These are phyloP conservation scores for Seriola aureovittata DNA, from an alignment of 2,113 vertebrate species.

Conservation along the genomic window DNA sequence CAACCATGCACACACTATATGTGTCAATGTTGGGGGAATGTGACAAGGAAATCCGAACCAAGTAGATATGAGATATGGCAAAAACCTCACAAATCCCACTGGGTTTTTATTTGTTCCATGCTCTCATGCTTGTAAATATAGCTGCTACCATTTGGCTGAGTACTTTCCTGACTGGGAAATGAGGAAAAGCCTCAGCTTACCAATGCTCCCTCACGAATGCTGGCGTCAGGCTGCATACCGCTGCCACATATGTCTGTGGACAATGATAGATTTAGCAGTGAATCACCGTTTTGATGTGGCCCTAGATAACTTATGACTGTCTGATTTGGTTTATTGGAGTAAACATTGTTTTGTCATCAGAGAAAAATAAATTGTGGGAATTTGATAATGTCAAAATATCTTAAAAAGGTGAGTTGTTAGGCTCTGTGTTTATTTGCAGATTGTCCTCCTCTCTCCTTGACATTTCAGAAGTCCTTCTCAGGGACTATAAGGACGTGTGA, in stretches of 20 bases:
- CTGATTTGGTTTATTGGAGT: background rate
- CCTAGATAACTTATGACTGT: background rate
- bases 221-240: conserved; percentile 37
- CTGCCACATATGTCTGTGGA: conserved; percentile 41
- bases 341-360: conserved; percentile 1
- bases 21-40: conserved; percentile 34
- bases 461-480: conserved; percentile 26
- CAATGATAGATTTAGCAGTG: conserved; percentile 41
- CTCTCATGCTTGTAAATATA: conserved; percentile 66
- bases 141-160: conserved; percentile 39
- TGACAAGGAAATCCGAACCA: conserved; percentile 40
- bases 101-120: conserved; percentile 51
- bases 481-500: background rate
- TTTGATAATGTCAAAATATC: background rate
- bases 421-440: conserved; percentile 27
- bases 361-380: conserved; percentile 22
- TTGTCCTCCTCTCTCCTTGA: conserved; percentile 24
- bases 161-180: conserved; percentile 42
- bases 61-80: conserved; percentile 26
- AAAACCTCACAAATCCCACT: conserved; percentile 33
- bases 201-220: conserved; percentile 30
- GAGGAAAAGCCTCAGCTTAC: conserved; percentile 38
- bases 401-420: conserved; percentile 13
- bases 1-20: background rate
- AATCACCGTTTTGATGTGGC: conserved; percentile 32